Conservation (phyloP, 2,888 invertebrate species). For the Panzeria rudis region DNA sequence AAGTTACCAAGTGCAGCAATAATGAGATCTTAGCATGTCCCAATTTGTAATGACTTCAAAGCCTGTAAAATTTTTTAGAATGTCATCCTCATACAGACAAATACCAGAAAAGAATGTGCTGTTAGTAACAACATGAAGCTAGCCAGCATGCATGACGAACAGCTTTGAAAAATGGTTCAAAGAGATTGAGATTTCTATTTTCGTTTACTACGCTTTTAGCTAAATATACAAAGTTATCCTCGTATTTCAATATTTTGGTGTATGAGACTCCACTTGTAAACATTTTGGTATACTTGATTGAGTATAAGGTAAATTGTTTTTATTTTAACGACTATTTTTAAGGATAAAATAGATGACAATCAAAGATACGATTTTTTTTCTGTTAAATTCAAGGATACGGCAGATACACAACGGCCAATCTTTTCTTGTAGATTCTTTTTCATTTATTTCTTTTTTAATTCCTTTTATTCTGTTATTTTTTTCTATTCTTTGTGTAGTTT, state of each 20-base stretch:
- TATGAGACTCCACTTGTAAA: neutral
- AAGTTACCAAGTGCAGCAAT: too few species aligned
- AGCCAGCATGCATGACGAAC: too few species aligned
- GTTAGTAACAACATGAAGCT: too few species aligned
- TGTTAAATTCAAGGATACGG: constrained; percentile 42
- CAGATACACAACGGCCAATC: constrained; percentile 15
- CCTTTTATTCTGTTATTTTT: neutral
- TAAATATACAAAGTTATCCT: neutral
- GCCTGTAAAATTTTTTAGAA: too few species aligned
- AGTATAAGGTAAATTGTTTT: neutral
- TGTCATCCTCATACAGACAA: too few species aligned
- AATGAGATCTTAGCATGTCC: too few species aligned
- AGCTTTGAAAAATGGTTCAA: too few species aligned
- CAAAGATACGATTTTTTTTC: constrained; percentile 2
- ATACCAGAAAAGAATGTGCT: too few species aligned
- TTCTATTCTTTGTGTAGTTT: neutral
- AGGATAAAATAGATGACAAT: constrained; percentile 43
- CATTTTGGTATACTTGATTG: neutral
- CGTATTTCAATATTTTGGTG: neutral
- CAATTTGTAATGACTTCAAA: too few species aligned
- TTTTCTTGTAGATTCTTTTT: constrained; percentile 28
- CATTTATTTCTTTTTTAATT: neutral
- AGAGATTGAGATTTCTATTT: neutral
- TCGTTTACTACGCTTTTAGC: neutral
- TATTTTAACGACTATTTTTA: neutral